These are phyloP conservation scores for Numenius phaeopus DNA, from an alignment of 2,797 vertebrate species.

Conservation along the genomic window DNA sequence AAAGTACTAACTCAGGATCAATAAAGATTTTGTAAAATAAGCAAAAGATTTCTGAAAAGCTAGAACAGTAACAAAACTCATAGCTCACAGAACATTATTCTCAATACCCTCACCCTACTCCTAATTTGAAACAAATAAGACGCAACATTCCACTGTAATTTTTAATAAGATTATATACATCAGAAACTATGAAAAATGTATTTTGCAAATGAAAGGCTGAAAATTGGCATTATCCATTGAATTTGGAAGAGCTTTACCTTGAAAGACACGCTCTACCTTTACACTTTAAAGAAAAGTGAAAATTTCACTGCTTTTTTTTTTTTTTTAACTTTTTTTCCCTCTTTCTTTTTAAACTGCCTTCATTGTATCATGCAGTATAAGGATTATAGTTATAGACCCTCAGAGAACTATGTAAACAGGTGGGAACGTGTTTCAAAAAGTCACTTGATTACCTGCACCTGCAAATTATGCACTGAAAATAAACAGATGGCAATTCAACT, in stretches of 20 bases:
- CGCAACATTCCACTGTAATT: background rate
- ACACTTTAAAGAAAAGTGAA: background rate
- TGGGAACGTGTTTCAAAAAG: background rate
- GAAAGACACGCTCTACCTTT: background rate
- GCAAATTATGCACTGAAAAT: constrained; percentile 6
- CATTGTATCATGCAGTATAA: background rate
- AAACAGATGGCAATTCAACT: background rate
- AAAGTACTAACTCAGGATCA: background rate
- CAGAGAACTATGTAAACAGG: background rate
- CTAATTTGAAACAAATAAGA: background rate
- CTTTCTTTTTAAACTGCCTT: background rate
- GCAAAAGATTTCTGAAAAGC: background rate
- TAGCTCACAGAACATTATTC: background rate
- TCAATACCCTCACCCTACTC: background rate
- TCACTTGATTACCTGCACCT: background rate
- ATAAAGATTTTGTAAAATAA: background rate
- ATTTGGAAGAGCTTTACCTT: background rate
- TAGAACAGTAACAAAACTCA: background rate
- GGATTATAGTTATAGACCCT: background rate
- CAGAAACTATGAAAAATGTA: background rate
- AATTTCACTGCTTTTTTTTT: background rate
- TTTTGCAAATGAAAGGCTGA: background rate
- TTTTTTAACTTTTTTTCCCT: background rate
- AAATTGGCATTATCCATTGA: background rate
- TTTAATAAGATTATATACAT: background rate